Evolutionary conservation across 2,888 invertebrate genomes (phyloP), one percentile per base, ranked within the genome.

Genomic region (Oeneis ivallda): DNA sequence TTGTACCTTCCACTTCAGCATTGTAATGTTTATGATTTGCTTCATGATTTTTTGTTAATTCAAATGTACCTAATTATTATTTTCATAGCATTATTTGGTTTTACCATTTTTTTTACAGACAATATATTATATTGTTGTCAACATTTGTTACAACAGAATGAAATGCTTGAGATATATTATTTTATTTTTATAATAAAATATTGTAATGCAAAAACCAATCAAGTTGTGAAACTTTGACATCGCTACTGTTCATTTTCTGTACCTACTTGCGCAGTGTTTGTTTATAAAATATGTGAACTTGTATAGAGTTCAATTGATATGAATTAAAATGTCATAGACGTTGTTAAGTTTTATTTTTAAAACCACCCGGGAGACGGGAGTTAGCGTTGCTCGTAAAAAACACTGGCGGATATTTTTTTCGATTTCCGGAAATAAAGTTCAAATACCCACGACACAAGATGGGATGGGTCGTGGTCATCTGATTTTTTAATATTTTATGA

Each of bases 261-360:
- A 58, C n/a, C n/a, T n/a, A n/a, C 65, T 61, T 60, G 57, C 17
- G 66, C 80, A 78, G 79, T 80, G 77, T 83, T 82, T 79, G 83
- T 84, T 84, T 82, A 76, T 75, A 84, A 85, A 84, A 43, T 43
- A 53, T 83, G 84, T 81, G 78, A 79, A 80, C 76, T 79, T 82
- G 77, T 84, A 81, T 85, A 81, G 83, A 84, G 81, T 84, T 85
- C 81, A 84, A 82, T 84, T 84, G 87, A 86, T 88, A 86, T 87
- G 87, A 82, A 91, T 89, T 89, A 90, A 91, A 89, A 71, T 75
- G 76, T 76, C 76, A 74, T 75, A 75, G 75, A 75, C 71, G 68
- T 75, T 75, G 70, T 73, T 72, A 70, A 70, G 59, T 57, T 65
- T 72, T 72, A 68, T 70, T 68, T 69, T 61, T 66, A 56, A 26